Conservation (phyloP, 2,888 invertebrate species). For the Dexiosoma caninum region DNA sequence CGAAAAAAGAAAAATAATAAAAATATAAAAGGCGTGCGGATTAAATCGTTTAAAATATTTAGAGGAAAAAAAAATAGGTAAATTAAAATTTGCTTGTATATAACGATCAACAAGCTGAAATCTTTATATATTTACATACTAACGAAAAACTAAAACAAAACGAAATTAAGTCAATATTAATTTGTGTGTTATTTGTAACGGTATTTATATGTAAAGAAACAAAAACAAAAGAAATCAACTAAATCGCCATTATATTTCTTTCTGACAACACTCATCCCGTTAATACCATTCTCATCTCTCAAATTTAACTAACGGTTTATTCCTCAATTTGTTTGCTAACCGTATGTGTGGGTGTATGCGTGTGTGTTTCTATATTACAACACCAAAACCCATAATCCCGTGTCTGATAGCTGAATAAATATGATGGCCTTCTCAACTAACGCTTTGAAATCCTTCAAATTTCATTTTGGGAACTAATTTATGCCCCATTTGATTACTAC, state of each 20-base stretch:
- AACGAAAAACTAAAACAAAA: slow-evolving; percentile 25
- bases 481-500: neutral
- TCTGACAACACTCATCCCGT: neutral
- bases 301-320: neutral
- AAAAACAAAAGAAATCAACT: too few relatives aligned
- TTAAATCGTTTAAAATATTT: neutral
- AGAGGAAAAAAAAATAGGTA: neutral
- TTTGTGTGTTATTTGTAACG: slow-evolving; percentile 14
- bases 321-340: neutral
- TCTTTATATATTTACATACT: too few relatives aligned
- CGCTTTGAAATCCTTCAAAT: slow-evolving; percentile 36
- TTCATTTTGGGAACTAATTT: slow-evolving; percentile 6
- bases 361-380: neutral
- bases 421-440: slow-evolving; percentile 38
- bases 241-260: neutral
- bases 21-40: slow-evolving; percentile 12
- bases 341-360: neutral
- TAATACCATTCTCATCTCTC: neutral
- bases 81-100: slow-evolving; percentile 16
- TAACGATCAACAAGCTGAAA: slow-evolving; percentile 5
- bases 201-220: neutral
- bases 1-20: neutral
- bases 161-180: slow-evolving; percentile 12
- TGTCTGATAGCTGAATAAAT: neutral
- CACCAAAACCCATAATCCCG: neutral